These are phyloP conservation scores for Catostomus latipinnis DNA, from an alignment of 2,797 vertebrate genomes.

Conservation along the genomic window DNA sequence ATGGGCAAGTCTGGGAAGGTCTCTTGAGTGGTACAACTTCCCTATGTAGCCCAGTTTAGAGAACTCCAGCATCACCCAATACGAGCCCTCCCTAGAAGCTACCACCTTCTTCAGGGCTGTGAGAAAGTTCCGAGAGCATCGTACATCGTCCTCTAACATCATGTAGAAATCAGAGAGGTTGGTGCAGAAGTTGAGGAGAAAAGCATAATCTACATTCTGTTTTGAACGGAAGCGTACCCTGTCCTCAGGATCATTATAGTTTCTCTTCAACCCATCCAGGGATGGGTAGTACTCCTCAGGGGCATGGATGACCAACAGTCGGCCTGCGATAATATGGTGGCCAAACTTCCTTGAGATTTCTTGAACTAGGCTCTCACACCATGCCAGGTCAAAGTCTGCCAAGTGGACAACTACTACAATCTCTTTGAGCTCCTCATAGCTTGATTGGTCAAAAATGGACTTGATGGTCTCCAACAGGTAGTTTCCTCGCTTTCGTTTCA, in stretches of 20 bases:
- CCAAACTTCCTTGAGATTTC: conserved; percentile 96
- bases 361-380: conserved; percentile 91
- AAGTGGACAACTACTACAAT: conserved; percentile 95
- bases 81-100: conserved; percentile 91
- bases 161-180: conserved; percentile 97
- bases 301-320: conserved; percentile 93
- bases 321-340: conserved; percentile 95
- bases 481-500: conserved; percentile 93
- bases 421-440: conserved; percentile 97
- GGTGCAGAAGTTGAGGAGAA: conserved; percentile 96
- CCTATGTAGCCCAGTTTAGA: conserved; percentile 98
- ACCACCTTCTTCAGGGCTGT: conserved; percentile 96
- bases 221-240: conserved; percentile 96
- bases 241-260: conserved; percentile 97
- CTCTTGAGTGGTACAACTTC: conserved; percentile 94
- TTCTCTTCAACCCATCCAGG: conserved; percentile 93
- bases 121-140: conserved; percentile 95
- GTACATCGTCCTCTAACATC: conserved; percentile 97
- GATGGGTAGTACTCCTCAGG: conserved; percentile 92
- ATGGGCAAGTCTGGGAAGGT: conserved; percentile 92
- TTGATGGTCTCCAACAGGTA: conserved; percentile 98
- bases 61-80: conserved; percentile 98
- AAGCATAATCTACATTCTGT: conserved; percentile 98
- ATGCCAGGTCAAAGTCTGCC: conserved; percentile 90
- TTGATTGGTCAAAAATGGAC: conserved; percentile 98